phyloP scores from a whole-genome alignment of 2,797 vertebrate species.

The Sebastolobus altivelis region DNA sequence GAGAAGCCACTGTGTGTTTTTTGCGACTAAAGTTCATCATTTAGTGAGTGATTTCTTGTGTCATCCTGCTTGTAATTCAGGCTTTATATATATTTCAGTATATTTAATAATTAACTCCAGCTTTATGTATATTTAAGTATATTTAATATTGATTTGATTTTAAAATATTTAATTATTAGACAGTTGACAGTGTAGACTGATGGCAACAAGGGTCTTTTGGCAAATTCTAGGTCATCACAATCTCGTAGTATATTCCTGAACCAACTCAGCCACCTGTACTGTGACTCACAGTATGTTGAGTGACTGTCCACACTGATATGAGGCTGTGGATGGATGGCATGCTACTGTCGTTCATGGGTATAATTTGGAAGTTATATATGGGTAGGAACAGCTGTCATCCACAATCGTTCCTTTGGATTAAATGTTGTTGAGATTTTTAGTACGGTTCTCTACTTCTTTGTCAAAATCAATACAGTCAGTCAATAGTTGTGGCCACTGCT shows the following conservation, averaged over 20 bases:
- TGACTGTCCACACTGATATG: not conserved
- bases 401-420: conserved; percentile 66
- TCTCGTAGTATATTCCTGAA: not conserved
- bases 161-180: conserved; percentile 22
- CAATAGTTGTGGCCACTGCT: conserved; percentile 48
- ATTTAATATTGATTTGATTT: conserved; percentile 56
- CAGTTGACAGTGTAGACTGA: not conserved
- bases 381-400: conserved; percentile 28
- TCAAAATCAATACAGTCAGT: conserved; percentile 59
- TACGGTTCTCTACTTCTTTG: conserved; percentile 32
- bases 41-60: conserved; percentile 10
- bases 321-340: conserved; percentile 22
- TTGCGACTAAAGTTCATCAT: not conserved
- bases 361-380: conserved; percentile 48
- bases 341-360: conserved; percentile 29
- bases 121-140: conserved; percentile 18
- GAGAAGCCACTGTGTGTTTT: not conserved
- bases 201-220: not conserved
- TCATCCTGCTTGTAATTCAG: conserved; percentile 2
- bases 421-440: conserved; percentile 63
- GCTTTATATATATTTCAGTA: conserved; percentile 20
- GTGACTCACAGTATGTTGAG: not conserved
- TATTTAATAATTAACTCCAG: conserved; percentile 12
- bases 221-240: not conserved
- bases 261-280: not conserved